Conservation (phyloP, 2,113 vertebrate genomes). For the Caloenas nicobarica region DNA sequence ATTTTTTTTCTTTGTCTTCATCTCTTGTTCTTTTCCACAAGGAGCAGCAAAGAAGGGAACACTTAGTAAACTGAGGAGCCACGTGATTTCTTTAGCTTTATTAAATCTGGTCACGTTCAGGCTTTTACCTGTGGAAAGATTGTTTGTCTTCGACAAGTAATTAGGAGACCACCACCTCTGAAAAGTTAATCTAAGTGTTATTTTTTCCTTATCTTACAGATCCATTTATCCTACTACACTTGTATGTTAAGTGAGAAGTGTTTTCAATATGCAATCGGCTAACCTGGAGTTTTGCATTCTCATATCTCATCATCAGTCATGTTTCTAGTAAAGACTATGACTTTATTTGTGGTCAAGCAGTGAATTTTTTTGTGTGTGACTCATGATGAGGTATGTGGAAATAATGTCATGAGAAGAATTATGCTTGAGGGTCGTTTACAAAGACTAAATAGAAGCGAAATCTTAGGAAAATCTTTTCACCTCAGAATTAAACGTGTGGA, state of each 20-base stretch:
- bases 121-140: not conserved
- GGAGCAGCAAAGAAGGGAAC: not conserved
- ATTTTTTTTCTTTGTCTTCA: not conserved
- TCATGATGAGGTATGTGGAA: slow-evolving; percentile 14
- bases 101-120: slow-evolving; percentile 41
- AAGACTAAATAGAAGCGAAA: not conserved
- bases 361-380: not conserved
- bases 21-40: not conserved
- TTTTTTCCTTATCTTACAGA: slow-evolving; percentile 17
- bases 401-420: slow-evolving; percentile 24
- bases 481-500: slow-evolving; percentile 23
- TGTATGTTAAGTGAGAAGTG: not conserved
- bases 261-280: slow-evolving; percentile 27
- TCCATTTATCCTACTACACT: not conserved
- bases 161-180: not conserved
- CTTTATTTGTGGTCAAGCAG: slow-evolving; percentile 1
- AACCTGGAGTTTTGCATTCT: slow-evolving; percentile 33
- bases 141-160: slow-evolving; percentile 37
- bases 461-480: slow-evolving; percentile 18
- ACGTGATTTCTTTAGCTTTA: not conserved
- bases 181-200: not conserved
- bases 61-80: not conserved
- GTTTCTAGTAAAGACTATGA: not conserved
- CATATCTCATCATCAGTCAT: slow-evolving; percentile 40
- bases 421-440: slow-evolving; percentile 7